Conservation (phyloP, 2,797 vertebrate species). For the Arremon brunneinucha region DNA sequence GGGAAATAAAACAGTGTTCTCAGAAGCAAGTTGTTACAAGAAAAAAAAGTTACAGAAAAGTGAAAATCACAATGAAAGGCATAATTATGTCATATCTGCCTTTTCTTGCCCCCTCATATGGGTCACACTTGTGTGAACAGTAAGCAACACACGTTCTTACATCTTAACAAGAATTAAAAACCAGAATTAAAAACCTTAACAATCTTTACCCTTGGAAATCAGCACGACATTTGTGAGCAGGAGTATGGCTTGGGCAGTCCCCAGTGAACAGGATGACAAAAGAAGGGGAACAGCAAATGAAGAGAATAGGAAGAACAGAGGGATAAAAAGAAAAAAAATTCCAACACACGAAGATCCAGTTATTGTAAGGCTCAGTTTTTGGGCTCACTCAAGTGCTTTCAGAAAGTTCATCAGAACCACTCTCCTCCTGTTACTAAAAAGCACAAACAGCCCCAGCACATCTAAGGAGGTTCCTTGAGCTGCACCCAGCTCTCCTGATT, state of each 20-base stretch:
- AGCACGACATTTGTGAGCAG: neutral
- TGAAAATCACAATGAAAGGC: neutral
- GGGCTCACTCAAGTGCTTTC: neutral
- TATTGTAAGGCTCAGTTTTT: neutral
- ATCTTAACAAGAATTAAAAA: neutral
- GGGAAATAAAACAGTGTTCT: neutral
- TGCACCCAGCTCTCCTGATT: neutral
- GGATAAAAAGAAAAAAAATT: neutral
- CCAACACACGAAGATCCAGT: rapidly evolving
- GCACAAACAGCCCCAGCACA: neutral
- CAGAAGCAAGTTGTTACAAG: neutral
- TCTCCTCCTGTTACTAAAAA: neutral
- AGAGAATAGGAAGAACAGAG: neutral
- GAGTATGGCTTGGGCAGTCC: neutral
- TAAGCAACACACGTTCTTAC: neutral
- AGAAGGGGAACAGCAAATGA: neutral
- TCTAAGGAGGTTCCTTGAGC: neutral
- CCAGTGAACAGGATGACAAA: neutral
- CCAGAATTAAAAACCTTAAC: neutral
- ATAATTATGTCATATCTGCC: neutral
- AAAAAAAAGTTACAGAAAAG: neutral
- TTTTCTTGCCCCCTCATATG: neutral
- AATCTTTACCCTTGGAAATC: neutral
- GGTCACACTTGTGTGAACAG: neutral
- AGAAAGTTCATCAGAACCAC: neutral